Conservation (phyloP, 2,797 vertebrate genomes). For the Trematomus bernacchii region DNA sequence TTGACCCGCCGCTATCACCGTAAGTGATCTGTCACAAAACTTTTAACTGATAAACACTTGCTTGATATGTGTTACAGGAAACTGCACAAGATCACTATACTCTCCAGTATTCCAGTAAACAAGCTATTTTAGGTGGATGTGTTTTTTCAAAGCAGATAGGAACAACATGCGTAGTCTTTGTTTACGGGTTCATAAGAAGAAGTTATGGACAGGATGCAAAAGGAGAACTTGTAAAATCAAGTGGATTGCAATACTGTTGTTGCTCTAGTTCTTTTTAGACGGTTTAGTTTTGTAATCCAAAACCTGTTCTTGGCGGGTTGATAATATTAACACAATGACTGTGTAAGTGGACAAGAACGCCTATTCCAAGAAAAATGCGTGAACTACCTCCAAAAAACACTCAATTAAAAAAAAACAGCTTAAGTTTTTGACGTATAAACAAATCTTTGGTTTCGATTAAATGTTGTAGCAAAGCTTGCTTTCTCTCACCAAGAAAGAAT, state of each 20-base stretch:
- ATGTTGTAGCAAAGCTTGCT: neutral
- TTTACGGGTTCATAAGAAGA: conserved; percentile 2
- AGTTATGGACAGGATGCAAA: neutral
- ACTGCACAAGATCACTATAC: neutral
- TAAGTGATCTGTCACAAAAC: conserved; percentile 44
- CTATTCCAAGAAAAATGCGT: neutral
- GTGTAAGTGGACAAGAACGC: neutral
- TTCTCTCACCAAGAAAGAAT: neutral
- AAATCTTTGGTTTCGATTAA: neutral
- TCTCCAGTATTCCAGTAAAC: conserved; percentile 1
- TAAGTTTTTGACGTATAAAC: neutral
- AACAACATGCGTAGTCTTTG: neutral
- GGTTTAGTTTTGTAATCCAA: conserved; percentile 1
- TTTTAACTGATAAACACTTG: conserved; percentile 13
- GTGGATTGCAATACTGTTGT: neutral
- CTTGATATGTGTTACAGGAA: conserved; percentile 20
- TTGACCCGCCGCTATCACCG: too few relatives aligned
- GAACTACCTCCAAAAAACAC: neutral
- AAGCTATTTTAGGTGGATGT: conserved; percentile 22
- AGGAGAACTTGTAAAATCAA: neutral
- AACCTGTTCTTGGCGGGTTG: too few relatives aligned
- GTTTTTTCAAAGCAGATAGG: conserved; percentile 19
- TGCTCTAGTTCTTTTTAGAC: conserved; percentile 5
- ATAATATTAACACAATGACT: neutral
- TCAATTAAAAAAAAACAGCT: too few relatives aligned